These are phyloP conservation scores for Radopholus similis DNA, from an alignment of 1,140 invertebrate genomes.

Conservation along the genomic window DNA sequence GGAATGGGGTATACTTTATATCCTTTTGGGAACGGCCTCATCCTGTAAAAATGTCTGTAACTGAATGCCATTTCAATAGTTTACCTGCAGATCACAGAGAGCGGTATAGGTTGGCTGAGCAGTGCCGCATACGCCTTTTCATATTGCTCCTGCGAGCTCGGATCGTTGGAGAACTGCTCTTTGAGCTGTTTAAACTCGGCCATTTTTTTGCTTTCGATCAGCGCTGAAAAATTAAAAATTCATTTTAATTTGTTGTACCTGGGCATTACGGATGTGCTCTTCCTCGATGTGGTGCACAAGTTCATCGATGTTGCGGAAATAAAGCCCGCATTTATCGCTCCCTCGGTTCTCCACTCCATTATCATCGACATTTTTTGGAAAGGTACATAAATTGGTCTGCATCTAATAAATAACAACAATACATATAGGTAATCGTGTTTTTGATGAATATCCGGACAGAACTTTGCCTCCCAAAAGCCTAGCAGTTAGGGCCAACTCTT, in stretches of 20 bases:
- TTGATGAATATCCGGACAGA: no score
- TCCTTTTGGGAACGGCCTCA: conserved; percentile 15
- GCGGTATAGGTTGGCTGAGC: background rate
- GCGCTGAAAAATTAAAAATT: background rate
- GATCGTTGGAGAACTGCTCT: background rate
- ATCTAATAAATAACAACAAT: no score
- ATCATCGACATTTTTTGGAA: conserved; percentile 1
- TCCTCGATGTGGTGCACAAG: conserved; percentile 21
- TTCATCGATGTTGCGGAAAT: conserved; percentile 10
- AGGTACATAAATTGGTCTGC: conserved; percentile 5
- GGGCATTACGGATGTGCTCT: conserved; percentile 17
- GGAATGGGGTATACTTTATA: conserved; percentile 12
- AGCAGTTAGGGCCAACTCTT: no score
- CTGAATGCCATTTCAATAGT: background rate
- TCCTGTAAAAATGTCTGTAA: background rate
- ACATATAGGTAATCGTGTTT: no score
- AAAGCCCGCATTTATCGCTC: conserved; percentile 6
- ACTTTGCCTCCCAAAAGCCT: no score
- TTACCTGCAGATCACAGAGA: background rate
- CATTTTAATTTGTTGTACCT: background rate
- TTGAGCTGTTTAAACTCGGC: background rate
- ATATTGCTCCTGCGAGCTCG: no score
- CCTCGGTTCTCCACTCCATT: background rate
- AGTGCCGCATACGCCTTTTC: background rate
- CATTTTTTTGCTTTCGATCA: background rate